These are phyloP conservation scores for Notechis scutatus DNA, from an alignment of 2,113 vertebrate species.

Conservation along the genomic window DNA sequence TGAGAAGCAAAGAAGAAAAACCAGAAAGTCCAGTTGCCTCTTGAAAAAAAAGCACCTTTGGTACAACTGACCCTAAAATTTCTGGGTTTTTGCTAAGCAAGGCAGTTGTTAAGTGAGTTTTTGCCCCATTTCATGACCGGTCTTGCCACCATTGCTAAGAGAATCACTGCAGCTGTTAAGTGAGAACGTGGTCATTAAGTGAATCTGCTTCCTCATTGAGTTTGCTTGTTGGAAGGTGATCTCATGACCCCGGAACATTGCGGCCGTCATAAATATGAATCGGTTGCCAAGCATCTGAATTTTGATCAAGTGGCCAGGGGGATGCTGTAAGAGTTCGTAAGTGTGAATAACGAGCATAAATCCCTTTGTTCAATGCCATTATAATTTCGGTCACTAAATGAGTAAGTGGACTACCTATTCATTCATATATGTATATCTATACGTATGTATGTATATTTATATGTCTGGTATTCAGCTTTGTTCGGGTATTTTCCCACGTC, in stretches of 20 bases:
- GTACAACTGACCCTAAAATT: not conserved
- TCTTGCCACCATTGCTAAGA: not conserved
- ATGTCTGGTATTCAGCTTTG: no score
- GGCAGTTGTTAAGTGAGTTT: not conserved
- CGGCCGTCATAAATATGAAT: not conserved
- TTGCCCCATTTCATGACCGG: not conserved
- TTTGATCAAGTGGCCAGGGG: not conserved
- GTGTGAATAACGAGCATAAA: not conserved
- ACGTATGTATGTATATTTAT: no score
- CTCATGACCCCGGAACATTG: not conserved
- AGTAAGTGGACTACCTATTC: not conserved
- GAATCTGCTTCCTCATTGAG: not conserved
- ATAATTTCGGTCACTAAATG: not conserved
- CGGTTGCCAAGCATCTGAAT: not conserved
- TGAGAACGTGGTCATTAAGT: not conserved
- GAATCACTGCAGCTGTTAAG: not conserved
- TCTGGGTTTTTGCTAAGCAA: not conserved
- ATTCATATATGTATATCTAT: not conserved
- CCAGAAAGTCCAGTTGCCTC: no score
- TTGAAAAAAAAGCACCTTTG: no score
- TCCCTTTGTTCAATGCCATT: fast-evolving
- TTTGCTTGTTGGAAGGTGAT: not conserved
- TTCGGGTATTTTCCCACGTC: no score
- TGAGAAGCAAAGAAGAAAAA: no score
- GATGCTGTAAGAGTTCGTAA: not conserved